phyloP scores from a whole-genome alignment of 2,797 vertebrate genomes.

The Poeciliopsis presidionis region DNA sequence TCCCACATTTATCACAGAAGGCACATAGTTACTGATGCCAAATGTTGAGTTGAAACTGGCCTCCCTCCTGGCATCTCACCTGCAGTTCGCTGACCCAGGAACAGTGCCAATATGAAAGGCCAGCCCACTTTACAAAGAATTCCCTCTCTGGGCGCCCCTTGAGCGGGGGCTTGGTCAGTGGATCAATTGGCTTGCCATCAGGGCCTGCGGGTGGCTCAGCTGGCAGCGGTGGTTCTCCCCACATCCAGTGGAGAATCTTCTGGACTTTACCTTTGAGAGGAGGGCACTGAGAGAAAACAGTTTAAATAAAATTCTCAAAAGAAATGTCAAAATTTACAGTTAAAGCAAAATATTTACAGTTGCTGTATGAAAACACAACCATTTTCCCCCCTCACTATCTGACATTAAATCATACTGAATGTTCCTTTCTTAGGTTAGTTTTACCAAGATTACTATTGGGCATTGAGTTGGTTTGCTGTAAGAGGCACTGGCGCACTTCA shows the following conservation, averaged over 20 bases:
- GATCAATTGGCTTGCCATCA: slow-evolving; percentile 76
- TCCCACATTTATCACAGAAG: slow-evolving; percentile 16
- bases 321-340: not conserved
- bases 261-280: slow-evolving; percentile 97
- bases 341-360: not conserved
- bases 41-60: slow-evolving; percentile 23
- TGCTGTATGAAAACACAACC: not conserved
- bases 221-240: slow-evolving; percentile 89
- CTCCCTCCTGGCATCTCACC: slow-evolving; percentile 78
- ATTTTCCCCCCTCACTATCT: not conserved
- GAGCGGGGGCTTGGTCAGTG: slow-evolving; percentile 81
- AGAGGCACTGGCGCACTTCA: not conserved
- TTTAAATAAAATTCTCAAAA: not conserved
- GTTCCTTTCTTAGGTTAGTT: not conserved
- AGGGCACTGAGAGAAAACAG: slow-evolving; percentile 83
- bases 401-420: not conserved
- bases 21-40: not conserved
- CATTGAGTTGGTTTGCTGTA: not conserved
- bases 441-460: not conserved
- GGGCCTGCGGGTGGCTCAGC: slow-evolving; percentile 58
- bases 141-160: slow-evolving; percentile 93
- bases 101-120: slow-evolving; percentile 98
- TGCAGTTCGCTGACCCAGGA: slow-evolving; percentile 99
- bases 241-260: slow-evolving; percentile 94
- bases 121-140: slow-evolving; percentile 97